phyloP scores from a whole-genome alignment of 2,113 vertebrate genomes.

The Notarius lentiginosus region DNA sequence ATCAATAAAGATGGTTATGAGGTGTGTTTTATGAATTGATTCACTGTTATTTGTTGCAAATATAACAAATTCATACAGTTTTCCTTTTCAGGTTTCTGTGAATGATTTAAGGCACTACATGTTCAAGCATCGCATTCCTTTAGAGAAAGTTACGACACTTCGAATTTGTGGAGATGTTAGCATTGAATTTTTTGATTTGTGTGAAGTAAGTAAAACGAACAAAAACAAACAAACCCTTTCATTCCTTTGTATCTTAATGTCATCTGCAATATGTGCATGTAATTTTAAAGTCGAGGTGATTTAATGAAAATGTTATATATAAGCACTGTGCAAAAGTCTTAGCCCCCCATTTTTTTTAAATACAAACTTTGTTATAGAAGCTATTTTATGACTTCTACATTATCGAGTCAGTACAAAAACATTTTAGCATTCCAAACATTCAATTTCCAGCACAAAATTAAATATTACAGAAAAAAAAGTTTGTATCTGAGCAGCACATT shows the following conservation, averaged over 20 bases:
- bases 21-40: neutral
- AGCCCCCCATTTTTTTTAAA: no score
- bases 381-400: no score
- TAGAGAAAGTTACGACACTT: conserved; percentile 30
- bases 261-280: neutral
- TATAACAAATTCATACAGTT: neutral
- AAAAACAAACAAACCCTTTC: no score
- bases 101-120: conserved; percentile 12
- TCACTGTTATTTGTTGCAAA: neutral
- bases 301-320: neutral
- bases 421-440: no score
- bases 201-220: conserved; percentile 4
- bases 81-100: conserved; percentile 22
- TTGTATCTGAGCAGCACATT: no score
- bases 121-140: conserved; percentile 33
- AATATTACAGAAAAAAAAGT: no score
- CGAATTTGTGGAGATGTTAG: neutral
- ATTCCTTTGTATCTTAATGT: neutral
- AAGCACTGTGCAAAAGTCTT: no score
- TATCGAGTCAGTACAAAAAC: no score
- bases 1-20: conserved; percentile 22
- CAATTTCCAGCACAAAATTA: no score
- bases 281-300: neutral
- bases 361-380: no score
- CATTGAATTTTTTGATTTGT: conserved; percentile 8